These are phyloP conservation scores for Esox masquinongy DNA, from an alignment of 2,797 vertebrate species.

Conservation along the genomic window DNA sequence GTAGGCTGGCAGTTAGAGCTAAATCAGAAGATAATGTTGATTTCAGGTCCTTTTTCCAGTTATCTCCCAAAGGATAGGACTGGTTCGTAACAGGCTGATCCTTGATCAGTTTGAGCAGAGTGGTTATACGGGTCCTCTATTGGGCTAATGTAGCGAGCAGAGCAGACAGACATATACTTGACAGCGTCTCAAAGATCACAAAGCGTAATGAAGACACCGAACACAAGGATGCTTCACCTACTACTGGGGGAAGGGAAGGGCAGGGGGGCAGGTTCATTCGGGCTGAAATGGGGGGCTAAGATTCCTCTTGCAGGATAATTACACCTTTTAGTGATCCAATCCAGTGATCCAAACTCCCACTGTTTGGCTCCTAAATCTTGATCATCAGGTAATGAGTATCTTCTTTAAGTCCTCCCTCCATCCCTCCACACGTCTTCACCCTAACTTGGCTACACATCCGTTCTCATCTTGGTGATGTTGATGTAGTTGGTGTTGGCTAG, in stretches of 20 bases:
- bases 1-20: constrained; percentile 1
- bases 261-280: not conserved
- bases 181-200: constrained; percentile 3
- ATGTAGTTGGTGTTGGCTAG: constrained; percentile 10
- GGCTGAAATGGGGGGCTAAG: not conserved
- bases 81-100: not conserved
- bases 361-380: not conserved
- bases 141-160: constrained; percentile 9
- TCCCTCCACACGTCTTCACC: too few relatives aligned
- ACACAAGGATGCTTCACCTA: not conserved
- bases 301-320: not conserved
- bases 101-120: not conserved
- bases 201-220: constrained; percentile 13
- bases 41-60: not conserved
- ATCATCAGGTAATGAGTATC: not conserved
- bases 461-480: constrained; percentile 20
- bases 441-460: constrained; percentile 2
- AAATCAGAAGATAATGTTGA: not conserved
- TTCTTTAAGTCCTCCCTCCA: too few relatives aligned
- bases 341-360: not conserved
- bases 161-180: not conserved
- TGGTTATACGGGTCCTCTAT: not conserved
- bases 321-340: not conserved
- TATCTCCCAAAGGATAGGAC: not conserved
- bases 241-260: not conserved